These are phyloP conservation scores for Aptenodytes patagonicus DNA, from an alignment of 2,113 vertebrate genomes.

Conservation along the genomic window DNA sequence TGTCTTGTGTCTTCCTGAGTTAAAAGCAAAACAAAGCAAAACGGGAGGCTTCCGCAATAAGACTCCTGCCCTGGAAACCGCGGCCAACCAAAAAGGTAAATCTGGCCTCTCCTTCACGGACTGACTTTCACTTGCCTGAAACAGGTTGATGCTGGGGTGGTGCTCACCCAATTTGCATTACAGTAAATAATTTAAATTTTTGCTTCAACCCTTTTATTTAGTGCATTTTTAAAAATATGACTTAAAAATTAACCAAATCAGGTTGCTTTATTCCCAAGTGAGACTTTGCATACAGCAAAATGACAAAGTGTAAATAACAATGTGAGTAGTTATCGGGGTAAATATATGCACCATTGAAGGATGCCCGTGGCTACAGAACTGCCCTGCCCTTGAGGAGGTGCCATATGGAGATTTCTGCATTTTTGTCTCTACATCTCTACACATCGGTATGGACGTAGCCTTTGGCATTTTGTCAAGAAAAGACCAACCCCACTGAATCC, in stretches of 20 bases:
- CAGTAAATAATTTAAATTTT: background rate
- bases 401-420: background rate
- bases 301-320: background rate
- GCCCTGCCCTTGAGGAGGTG: background rate
- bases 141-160: too few relatives aligned
- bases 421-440: background rate
- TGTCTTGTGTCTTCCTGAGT: background rate
- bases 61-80: background rate
- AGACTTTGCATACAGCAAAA: background rate
- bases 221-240: background rate
- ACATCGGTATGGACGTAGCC: rapidly evolving
- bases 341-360: background rate
- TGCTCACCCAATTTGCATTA: background rate
- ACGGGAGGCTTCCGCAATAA: background rate
- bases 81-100: background rate
- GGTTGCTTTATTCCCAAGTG: background rate
- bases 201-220: background rate
- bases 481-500: background rate
- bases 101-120: background rate
- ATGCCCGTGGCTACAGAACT: background rate
- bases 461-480: background rate
- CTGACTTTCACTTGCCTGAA: background rate
- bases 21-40: background rate
- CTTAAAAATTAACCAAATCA: background rate
- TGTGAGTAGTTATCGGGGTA: background rate